A percentile compares a stretch with the other conserved stretches of the same genome.
phyloP scores from a whole-genome alignment of 2,888 invertebrate genomes.

The Eueremaeus valkanovi region DNA sequence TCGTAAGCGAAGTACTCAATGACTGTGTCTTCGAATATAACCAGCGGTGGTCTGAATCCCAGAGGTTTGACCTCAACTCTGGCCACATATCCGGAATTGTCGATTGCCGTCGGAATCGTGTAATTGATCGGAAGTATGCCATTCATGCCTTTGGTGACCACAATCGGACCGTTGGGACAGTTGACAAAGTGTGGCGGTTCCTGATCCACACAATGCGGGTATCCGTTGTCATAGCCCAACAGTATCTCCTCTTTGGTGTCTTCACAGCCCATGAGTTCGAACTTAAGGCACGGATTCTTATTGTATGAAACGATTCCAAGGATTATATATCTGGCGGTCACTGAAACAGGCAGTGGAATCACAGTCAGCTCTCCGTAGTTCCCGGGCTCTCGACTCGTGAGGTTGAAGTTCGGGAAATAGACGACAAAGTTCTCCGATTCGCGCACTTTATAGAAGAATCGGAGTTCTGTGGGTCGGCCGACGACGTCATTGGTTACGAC shows the following conservation, averaged over 20 bases:
- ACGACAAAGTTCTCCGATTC: slow-evolving; percentile 92
- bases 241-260: slow-evolving; percentile 70
- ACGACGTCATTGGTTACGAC: slow-evolving; percentile 92
- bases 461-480: slow-evolving; percentile 89
- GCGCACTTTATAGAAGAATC: slow-evolving; percentile 93
- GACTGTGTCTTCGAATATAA: slow-evolving; percentile 82
- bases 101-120: slow-evolving; percentile 87
- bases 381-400: slow-evolving; percentile 83
- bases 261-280: slow-evolving; percentile 93
- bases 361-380: slow-evolving; percentile 94
- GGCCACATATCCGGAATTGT: slow-evolving; percentile 91
- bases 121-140: slow-evolving; percentile 81
- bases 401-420: slow-evolving; percentile 91
- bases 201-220: slow-evolving; percentile 89
- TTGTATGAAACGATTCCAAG: slow-evolving; percentile 93
- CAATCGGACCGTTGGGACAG: slow-evolving; percentile 86
- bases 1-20: slow-evolving; percentile 95
- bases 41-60: slow-evolving; percentile 80
- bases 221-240: slow-evolving; percentile 87
- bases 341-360: slow-evolving; percentile 89
- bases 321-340: slow-evolving; percentile 88
- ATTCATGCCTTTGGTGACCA: slow-evolving; percentile 79
- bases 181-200: slow-evolving; percentile 95
- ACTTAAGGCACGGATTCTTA: slow-evolving; percentile 92
- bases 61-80: slow-evolving; percentile 86